Evolutionary conservation across 2,888 invertebrate genomes (phyloP), one percentile per base, ranked within the genome.

Genomic region (Drosophila helvetica): DNA sequence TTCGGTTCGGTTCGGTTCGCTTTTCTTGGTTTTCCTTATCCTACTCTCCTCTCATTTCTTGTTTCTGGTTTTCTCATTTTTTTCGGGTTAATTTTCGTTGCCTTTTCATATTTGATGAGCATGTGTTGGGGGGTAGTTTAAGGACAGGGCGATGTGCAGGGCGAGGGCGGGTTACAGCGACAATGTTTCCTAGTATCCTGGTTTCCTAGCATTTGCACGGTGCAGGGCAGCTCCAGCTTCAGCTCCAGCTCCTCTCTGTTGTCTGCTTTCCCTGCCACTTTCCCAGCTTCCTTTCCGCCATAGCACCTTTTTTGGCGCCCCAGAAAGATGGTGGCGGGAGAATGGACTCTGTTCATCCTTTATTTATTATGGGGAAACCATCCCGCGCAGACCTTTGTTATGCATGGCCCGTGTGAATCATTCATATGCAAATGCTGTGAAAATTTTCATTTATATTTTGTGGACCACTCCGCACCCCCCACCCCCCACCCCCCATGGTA

Each of bases 401-500:
- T 67, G 66, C 63, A 71, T 64, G 50, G 53, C 64, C 38, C 53
- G 38, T 61, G 64, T 63, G 58, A 68, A 79, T 71, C 78, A 85
- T 87, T 83, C 88, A 79, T 81, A 87, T 84, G 80, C 80, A 88
- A 88, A 86, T 86, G 64, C 72, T 81, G 66, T 68, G 74, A 64
- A 74, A 76, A 84, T 47, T 56, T 52, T n/a, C 74, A 66, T 71
- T 80, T 71, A 69, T 71, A 71, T 65, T 69, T 43, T 65, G 50
- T 68, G 66, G 52, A 57, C 22, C 22, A 22, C 4, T n/a, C n/a
- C n/a, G n/a, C 22, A 22, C 22, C 22, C 22, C 22, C 15, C 7
- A 8, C 3, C 33, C 48, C 8, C 25, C 7, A 1, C 25, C 7
- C 1, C 7, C 25, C 50, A 30, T 30, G 12, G 4, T 12, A 46